Conservation (phyloP, 2,888 invertebrate genomes). For the Thyatira batis region DNA sequence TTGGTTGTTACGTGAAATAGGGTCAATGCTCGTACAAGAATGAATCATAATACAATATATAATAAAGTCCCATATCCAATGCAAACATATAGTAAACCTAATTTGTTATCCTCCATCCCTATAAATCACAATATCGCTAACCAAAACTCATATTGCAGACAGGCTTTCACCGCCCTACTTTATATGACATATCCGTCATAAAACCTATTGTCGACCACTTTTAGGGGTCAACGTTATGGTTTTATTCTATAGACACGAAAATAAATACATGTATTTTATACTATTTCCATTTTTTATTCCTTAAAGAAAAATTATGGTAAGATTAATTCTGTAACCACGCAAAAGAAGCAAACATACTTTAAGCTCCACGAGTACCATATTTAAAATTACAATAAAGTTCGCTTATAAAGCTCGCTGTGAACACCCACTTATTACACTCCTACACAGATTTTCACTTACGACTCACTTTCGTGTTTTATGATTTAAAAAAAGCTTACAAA, state of each 20-base stretch:
- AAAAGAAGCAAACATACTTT: no score
- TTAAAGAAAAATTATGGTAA: no score
- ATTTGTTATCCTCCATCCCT: background rate
- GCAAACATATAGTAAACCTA: background rate
- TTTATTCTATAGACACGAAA: background rate
- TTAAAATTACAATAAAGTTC: background rate
- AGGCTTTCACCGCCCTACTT: conserved; percentile 12
- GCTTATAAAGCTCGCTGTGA: conserved; percentile 5
- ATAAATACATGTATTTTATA: background rate
- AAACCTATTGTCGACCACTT: conserved; percentile 40
- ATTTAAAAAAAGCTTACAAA: conserved; percentile 40
- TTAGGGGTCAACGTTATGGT: conserved; percentile 13
- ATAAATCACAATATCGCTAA: background rate
- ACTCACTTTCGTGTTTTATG: conserved; percentile 31
- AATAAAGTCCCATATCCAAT: no score
- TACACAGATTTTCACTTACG: conserved; percentile 46
- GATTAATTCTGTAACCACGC: no score
- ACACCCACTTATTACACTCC: conserved; percentile 1
- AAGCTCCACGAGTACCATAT: no score
- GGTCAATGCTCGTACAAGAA: no score
- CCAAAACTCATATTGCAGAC: background rate
- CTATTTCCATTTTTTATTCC: background rate
- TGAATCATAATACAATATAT: no score
- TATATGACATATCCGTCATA: conserved; percentile 28
- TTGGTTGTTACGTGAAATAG: no score